Base-by-base conservation (phyloP, 2,113 vertebrate species). In the Numenius arquata region DNA sequence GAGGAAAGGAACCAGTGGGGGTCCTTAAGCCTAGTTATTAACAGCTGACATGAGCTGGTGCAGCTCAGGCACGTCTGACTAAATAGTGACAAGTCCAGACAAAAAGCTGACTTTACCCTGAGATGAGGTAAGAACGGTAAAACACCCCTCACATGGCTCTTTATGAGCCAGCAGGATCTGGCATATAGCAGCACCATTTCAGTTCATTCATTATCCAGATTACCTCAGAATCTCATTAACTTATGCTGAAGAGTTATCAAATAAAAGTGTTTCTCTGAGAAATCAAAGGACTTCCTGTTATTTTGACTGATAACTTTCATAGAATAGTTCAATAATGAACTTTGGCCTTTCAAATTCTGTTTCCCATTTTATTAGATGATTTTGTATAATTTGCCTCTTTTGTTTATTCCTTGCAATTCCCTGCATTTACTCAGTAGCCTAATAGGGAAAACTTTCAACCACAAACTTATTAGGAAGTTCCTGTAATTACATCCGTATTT, bases 221-320 rank as follows among this genome's bases (percentile, higher is more conserved):
- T 74, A 84, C 19, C 6, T 21, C 48, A 68, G 58, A 15, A 36
- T 58, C 38, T 68, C 32, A 68, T 79, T 84, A 74, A 41, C 1
- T 58, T 65, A 65, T 0, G 1, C 16, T 32, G 7, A 62, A 65
- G 48, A 5, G 5, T 34, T 74, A 63, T 55, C 4, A n/a, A 26
- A 73, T 41, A 36, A 27, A 73, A 80, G 6, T 16, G 5, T 38
- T 65, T 45, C 14, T 48, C 26, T 63, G 11, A 53, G 30, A 88
- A 66, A 22, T 47, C 30, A 91, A 62, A 56, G 29, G 19, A 26
- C 16, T 30, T 53, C 32, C 7, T 50, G 21, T 56, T 78, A 50
- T 52, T 78, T 75, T 82, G 20, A 48, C 9, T 45, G 26, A 65
- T 62, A 78, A 34, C 63, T 76, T 73, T 78, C 41, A 71, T 6